Evolutionary conservation across 2,797 vertebrate genomes (phyloP), one percentile per base, ranked within the genome.

Genomic region (Phyllotis vaccarum): DNA sequence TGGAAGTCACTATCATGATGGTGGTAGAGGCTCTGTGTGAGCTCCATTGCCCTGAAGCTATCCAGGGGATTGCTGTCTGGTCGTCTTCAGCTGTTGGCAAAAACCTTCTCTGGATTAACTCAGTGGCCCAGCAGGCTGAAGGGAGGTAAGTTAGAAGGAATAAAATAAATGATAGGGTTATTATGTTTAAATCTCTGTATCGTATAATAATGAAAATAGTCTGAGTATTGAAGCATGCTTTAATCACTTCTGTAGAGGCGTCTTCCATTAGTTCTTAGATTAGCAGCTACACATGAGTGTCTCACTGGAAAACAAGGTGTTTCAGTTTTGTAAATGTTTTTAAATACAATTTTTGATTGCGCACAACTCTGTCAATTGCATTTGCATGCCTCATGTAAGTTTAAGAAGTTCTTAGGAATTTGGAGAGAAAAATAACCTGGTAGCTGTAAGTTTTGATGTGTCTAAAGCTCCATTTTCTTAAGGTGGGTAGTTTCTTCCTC

Each of bases 11-110:
- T 5, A 98, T 99, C 92, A 99, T 99, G 96, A 98, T 99, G 99
- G 98, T 99, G 89, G 99, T 99, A 34, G 99, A 99, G 98, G 99
- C 99, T 27, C 97, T 99, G 13, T 99, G 99, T 98, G 99, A 99
- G 95, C 99, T 99, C 94, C 99, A 99, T 37, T 99, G 99, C 97
- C 99, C 99, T 10, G 99, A 99, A 98, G 99, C 99, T 93, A 99
- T 99, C 93, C 99, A 99, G 97, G 99, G 99, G 58, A 98, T 99
- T 49, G 99, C 99, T 90, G 98, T 99, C 82, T 99, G 99, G 99
- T 99, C 99, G 49, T 98, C 99, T 87, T 98, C 98, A n/a, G 97
- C 99, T 91, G 98, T 98, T 76, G 99, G 99, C 40, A 99, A 98
- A 98, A 99, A 98, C 86, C 98, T 99, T 90, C 98, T 98, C 81